Base-by-base conservation (phyloP, 2,113 vertebrate genomes). In the Anguilla japonica region DNA sequence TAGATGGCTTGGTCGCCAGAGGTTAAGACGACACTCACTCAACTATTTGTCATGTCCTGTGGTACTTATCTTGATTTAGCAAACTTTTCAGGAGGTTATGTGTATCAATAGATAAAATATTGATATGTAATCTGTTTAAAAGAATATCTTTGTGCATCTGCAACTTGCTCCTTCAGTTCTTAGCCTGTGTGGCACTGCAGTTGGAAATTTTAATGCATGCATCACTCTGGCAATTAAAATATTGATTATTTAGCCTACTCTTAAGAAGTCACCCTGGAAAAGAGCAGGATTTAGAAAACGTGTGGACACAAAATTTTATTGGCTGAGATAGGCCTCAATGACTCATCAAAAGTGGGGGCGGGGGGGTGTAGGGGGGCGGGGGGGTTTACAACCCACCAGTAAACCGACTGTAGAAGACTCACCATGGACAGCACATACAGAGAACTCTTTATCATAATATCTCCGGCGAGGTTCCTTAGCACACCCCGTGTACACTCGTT, bases 161-260 rank as follows among this genome's bases (percentile, higher is more conserved):
- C 26, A 14, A 41, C 18, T 46, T 5, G n/a, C 40, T 78, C 63
- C n/a, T 46, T 78, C 60, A 43, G 56, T 53, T 14, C 29, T 26
- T 86, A 11, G 15, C 39, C 43, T 39, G 18, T 46, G 39, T 60
- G n/a, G 60, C 22, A 81, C 75, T 79, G 46, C 56, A n/a, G 71
- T 71, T 82, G 79, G 20, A 85, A 75, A 53, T 85, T 9, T 57
- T 78, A 87, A 87, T 53, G 50, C 81, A 67, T 84, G 57, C 80
- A n/a, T 67, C 79, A 40, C 57, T 86, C 40, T 63, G 46, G 79
- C 87, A 87, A 81, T 88, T 90, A 85, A 88, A 87, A 79, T 89
- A 88, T 88, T 85, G 88, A 89, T 90, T 89, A 87, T 83, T 50
- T 87, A 87, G 43, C 79, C 40, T n/a, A n/a, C 57, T 81, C 57